Percentiles rank a stretch among this genome's conserved stretches.
Evolutionary conservation across 1,140 invertebrate genomes (phyloP).

Genomic region (Drosophila mauritiana): DNA sequence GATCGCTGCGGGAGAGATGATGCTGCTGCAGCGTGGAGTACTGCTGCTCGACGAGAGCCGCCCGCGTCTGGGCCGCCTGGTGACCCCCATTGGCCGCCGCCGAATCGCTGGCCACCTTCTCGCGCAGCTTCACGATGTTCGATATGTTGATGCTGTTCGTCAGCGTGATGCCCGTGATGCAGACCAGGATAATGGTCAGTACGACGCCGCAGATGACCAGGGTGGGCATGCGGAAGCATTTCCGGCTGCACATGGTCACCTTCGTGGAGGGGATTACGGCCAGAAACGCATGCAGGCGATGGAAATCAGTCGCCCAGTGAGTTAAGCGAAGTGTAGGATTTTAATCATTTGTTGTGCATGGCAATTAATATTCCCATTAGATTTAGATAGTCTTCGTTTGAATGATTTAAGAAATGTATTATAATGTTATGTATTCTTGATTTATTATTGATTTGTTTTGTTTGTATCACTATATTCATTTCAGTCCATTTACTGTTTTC

Average conservation of each 20-base stretch:
- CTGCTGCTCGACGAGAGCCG: slow-evolving; percentile 78
- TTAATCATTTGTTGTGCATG: background rate
- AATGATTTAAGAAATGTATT: too few species aligned
- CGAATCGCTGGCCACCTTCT: slow-evolving; percentile 82
- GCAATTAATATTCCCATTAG: background rate
- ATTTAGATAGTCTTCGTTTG: too few species aligned
- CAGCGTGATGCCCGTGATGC: slow-evolving; percentile 82
- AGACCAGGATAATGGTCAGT: slow-evolving; percentile 82
- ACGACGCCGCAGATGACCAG: slow-evolving; percentile 81
- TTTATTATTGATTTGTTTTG: too few species aligned
- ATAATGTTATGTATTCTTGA: too few species aligned
- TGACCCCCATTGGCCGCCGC: slow-evolving; percentile 77
- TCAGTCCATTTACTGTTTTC: too few species aligned
- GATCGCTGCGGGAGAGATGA: slow-evolving; percentile 76
- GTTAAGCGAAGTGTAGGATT: background rate
- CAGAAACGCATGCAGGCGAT: slow-evolving; percentile 25
- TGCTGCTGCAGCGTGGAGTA: slow-evolving; percentile 80
- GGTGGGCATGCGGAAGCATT: slow-evolving; percentile 83
- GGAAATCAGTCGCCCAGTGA: background rate
- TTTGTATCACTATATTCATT: too few species aligned
- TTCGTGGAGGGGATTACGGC: background rate
- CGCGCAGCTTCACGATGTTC: slow-evolving; percentile 79
- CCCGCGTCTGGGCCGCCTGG: slow-evolving; percentile 75
- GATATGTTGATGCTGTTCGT: slow-evolving; percentile 84
- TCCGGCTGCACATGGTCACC: slow-evolving; percentile 78